These are phyloP conservation scores for Oreochromis spilurus DNA, from an alignment of 2,113 vertebrate genomes.

Conservation along the genomic window DNA sequence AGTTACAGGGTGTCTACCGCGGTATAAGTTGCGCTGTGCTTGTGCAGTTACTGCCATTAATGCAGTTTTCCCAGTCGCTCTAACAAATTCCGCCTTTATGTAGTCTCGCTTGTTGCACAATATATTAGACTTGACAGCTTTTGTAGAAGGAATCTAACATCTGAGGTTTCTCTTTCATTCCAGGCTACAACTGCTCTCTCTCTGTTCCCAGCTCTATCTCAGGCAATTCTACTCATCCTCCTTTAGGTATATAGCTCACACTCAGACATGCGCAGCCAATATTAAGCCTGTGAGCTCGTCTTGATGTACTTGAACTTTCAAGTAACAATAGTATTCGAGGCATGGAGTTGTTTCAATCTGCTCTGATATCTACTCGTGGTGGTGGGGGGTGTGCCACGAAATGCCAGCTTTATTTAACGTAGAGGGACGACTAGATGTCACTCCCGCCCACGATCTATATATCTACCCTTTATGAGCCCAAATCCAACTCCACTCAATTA, in stretches of 20 bases:
- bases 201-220: conserved; percentile 53
- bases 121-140: conserved; percentile 21
- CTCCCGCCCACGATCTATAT: conserved; percentile 36
- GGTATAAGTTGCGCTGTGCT: background rate
- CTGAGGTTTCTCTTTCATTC: conserved; percentile 65
- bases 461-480: conserved; percentile 40
- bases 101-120: conserved; percentile 7
- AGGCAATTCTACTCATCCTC: conserved; percentile 43
- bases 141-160: conserved; percentile 32
- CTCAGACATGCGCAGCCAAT: background rate
- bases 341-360: conserved; percentile 16
- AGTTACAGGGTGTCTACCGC: background rate
- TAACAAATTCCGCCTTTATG: conserved; percentile 5
- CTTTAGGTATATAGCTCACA: conserved; percentile 45
- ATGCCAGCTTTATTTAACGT: conserved; percentile 40
- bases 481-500: conserved; percentile 63
- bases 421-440: conserved; percentile 39
- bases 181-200: conserved; percentile 70
- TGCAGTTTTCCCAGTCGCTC: background rate
- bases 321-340: conserved; percentile 27
- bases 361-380: conserved; percentile 11
- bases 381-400: background rate
- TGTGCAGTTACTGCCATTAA: background rate
- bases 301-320: conserved; percentile 21
- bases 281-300: conserved; percentile 7